phyloP scores from a whole-genome alignment of 2,113 vertebrate species.

The Rhinolophus sinicus region DNA sequence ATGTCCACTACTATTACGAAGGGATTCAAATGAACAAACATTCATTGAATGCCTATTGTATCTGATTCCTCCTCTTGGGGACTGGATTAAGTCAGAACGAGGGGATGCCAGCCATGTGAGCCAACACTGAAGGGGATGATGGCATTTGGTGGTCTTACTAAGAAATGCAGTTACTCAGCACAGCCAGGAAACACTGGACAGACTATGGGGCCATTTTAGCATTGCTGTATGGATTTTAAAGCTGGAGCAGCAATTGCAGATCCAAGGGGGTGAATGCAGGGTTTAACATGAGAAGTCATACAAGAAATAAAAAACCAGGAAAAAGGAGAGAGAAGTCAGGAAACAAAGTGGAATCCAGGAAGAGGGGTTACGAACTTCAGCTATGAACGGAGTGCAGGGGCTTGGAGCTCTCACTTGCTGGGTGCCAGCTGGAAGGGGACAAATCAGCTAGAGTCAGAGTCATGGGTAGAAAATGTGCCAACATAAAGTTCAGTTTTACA shows the following conservation, averaged over 20 bases:
- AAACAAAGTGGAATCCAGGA: neutral
- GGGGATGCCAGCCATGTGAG: neutral
- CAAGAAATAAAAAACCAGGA: neutral
- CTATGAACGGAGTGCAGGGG: neutral
- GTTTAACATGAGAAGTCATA: neutral
- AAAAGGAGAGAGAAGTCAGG: neutral
- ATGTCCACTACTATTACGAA: neutral
- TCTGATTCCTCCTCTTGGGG: neutral
- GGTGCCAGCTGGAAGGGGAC: neutral
- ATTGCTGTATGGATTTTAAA: neutral
- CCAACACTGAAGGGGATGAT: neutral
- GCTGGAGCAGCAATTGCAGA: neutral
- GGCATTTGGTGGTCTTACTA: neutral
- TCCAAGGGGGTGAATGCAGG: neutral
- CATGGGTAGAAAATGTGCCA: neutral
- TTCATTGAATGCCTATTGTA: neutral
- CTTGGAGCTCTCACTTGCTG: neutral
- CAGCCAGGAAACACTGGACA: neutral
- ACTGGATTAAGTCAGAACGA: neutral
- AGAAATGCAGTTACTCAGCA: neutral
- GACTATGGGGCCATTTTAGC: neutral
- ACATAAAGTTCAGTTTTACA: neutral
- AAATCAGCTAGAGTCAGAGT: neutral
- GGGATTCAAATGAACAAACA: neutral
- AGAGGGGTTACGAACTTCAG: neutral